Evolutionary conservation across 2,888 invertebrate genomes (phyloP), one percentile per base, ranked within the genome.

Genomic region (Limenitis camilla): DNA sequence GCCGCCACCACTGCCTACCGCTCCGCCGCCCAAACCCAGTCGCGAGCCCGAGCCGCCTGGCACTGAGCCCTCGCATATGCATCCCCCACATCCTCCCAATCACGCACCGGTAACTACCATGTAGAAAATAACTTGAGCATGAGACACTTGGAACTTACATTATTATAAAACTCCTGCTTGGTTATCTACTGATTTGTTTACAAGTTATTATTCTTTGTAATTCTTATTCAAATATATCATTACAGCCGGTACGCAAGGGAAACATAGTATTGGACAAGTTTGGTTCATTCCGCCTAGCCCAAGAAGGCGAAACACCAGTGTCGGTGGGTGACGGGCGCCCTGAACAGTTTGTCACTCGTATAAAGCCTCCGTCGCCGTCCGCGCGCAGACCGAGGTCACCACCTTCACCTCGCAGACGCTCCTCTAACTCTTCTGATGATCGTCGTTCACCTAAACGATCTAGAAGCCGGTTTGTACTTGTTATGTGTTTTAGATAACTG

Each of bases 261-360:
- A 86, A 87, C 67, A 90, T 92, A 50, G 92, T 92, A 11, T 78
- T 93, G 59, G 93, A 93, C 75, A 93, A 93, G 76, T 92, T 93
- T 69, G 93, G 93, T 0, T 91, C 92, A 61, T 90, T 93, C 81
- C 89, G 92, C 0, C 75, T 92, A 60, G 91, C 91, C 38, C 81
- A 89, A 51, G 90, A 90, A 44, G 86, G 89, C 43, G 84, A 88
- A 64, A 85, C 86, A 2, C 84, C 85, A 0, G 82, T 82, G 59
- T 80, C 78, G 0, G 81, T 86, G 41, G 85, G 83, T 58, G 88
- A 87, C 58, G 78, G 74, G 53, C 88, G 73, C 61, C 90, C 78
- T 60, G 90, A 85, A 71, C 88, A 79, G 80, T 89, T 78, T 72
- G 88, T 81, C 73, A 87, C 84, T 56, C 81, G 82, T 58, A 83